These are phyloP conservation scores for Uropsilus gracilis DNA, from an alignment of 2,113 vertebrate species.

Conservation along the genomic window DNA sequence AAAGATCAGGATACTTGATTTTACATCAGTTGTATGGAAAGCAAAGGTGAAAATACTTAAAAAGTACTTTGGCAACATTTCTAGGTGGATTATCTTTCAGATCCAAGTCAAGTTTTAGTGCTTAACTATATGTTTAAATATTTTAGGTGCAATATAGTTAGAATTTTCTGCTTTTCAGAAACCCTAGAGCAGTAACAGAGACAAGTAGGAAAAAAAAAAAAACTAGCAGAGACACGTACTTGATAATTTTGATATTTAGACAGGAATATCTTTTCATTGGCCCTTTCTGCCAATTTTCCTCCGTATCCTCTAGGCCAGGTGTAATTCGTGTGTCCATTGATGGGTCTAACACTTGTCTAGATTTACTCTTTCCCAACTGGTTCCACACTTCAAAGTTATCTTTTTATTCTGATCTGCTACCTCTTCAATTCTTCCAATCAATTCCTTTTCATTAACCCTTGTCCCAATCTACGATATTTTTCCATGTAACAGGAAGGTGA, in stretches of 20 bases:
- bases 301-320: background rate
- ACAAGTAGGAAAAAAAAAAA: constrained; percentile 6
- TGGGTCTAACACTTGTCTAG: background rate
- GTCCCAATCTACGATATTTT: background rate
- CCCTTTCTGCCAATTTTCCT: background rate
- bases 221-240: background rate
- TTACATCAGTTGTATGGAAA: background rate
- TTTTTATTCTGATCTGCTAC: background rate
- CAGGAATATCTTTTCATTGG: background rate
- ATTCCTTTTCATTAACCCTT: background rate
- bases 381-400: background rate
- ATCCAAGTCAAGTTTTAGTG: constrained; percentile 43
- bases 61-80: constrained; percentile 40
- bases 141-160: constrained; percentile 53
- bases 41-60: background rate
- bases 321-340: background rate
- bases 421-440: background rate
- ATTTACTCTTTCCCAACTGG: background rate
- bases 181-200: constrained; percentile 49
- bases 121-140: constrained; percentile 33
- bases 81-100: constrained; percentile 38
- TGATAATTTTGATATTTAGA: constrained; percentile 10
- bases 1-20: background rate
- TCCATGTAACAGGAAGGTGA: background rate
- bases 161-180: constrained; percentile 47